Evolutionary conservation across 1,140 invertebrate genomes (phyloP), one percentile per base, ranked within the genome.

Genomic region (Penaeus vannamei): DNA sequence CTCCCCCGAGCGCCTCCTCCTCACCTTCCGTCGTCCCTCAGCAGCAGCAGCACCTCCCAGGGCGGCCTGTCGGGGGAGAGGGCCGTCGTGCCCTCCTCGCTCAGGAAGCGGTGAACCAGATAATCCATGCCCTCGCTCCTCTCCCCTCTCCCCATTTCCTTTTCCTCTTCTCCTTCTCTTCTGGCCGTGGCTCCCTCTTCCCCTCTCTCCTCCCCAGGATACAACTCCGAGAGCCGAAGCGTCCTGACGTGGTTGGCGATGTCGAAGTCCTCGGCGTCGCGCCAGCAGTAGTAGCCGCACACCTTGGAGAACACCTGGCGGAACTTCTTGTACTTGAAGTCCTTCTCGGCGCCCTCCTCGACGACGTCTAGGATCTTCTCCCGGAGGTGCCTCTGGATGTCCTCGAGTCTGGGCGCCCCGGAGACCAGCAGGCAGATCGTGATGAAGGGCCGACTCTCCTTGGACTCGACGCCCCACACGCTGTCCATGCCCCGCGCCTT

Each of bases 241-340:
- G 81, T 20, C 32, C 81, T 53, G 14, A 91, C 82, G 79, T 91
- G 90, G 19, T 89, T 85, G n/a, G 66, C 76, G 60, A 91, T 86
- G 64, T 91, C 72, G 62, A 91, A 91, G n/a, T 86, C 23, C 23
- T 53, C 7, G 32, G 53, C 86, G 77, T 91, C 86, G 53, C 72
- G 72, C 90, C 90, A 91, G 60, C 64, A 66, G 84, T 83, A 86
- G 84, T 91, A 91, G 22, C 90, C 90, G 60, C 36, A 91, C 42
- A 32, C 64, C 80, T 85, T 61, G n/a, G 72, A 62, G 80, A 91
- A 89, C 32, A 89, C 26, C 84, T 91, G 90, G 17, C 85, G 86
- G 61, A 91, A 91, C 64, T 91, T 91, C 8, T 66, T 66, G 90
- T 82, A 89, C 62, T 53, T 72, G 59, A 79, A 86, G n/a, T 86